These are phyloP conservation scores for Recurvirostra avosetta DNA, from an alignment of 2,113 vertebrate species.

Conservation along the genomic window DNA sequence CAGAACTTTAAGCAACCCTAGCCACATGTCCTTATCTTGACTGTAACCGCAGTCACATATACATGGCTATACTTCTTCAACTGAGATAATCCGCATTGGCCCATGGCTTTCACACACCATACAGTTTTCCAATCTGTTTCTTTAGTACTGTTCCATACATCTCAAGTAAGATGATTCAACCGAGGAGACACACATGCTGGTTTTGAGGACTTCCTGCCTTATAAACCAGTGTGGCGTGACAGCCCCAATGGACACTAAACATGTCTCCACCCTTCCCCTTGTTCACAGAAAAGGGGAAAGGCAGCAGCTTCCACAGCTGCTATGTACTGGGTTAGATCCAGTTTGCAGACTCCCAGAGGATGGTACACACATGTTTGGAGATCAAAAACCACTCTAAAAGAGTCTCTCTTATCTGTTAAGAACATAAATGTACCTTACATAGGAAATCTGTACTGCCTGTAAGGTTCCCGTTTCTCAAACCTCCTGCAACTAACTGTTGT, in stretches of 20 bases:
- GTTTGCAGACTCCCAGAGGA: background rate
- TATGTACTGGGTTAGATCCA: background rate
- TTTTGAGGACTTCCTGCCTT: background rate
- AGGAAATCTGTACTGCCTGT: background rate
- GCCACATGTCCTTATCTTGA: background rate
- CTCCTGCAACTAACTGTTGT: background rate
- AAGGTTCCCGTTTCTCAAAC: background rate
- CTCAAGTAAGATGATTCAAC: background rate
- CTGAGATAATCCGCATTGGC: background rate
- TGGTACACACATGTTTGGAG: background rate
- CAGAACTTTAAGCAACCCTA: background rate
- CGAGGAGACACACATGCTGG: background rate
- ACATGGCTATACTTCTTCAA: background rate
- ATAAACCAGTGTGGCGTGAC: background rate
- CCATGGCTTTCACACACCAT: background rate
- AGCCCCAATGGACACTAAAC: background rate
- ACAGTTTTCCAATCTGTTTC: background rate
- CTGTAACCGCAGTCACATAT: accelerated
- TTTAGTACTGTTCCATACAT: background rate
- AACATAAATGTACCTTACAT: background rate
- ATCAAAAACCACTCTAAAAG: background rate
- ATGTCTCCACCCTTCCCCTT: background rate
- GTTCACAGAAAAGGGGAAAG: background rate
- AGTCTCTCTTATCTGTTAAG: background rate
- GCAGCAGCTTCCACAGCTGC: background rate